These are phyloP conservation scores for Uropsilus gracilis DNA, from an alignment of 2,113 vertebrate genomes.

Conservation along the genomic window DNA sequence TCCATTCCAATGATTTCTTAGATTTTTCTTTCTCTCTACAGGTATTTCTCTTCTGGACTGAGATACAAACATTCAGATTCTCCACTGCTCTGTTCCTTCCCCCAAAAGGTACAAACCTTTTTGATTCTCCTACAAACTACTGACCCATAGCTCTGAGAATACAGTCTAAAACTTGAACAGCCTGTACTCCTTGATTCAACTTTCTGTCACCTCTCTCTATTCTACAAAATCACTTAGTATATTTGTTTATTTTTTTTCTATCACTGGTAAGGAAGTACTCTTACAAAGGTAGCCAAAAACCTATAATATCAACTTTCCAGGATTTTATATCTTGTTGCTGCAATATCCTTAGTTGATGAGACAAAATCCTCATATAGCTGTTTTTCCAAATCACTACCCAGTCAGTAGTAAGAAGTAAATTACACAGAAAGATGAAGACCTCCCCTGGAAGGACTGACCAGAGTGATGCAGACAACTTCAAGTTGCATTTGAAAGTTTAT, in stretches of 20 bases:
- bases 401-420: background rate
- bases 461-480: background rate
- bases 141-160: background rate
- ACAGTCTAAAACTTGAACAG: background rate
- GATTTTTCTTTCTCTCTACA: background rate
- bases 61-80: background rate
- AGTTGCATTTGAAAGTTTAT: background rate
- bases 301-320: background rate
- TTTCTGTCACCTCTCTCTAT: background rate
- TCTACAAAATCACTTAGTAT: background rate
- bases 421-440: fast-evolving
- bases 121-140: background rate
- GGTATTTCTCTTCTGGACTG: background rate
- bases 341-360: background rate
- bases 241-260: background rate
- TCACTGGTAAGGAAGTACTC: background rate
- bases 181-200: background rate
- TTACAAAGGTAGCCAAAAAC: background rate
- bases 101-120: background rate
- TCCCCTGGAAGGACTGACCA: background rate
- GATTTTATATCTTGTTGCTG: background rate
- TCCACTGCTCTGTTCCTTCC: background rate
- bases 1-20: background rate
- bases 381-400: background rate
- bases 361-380: background rate